Evolutionary conservation across 2,888 invertebrate genomes (phyloP).

Genomic region (Agrochola circellaris): DNA sequence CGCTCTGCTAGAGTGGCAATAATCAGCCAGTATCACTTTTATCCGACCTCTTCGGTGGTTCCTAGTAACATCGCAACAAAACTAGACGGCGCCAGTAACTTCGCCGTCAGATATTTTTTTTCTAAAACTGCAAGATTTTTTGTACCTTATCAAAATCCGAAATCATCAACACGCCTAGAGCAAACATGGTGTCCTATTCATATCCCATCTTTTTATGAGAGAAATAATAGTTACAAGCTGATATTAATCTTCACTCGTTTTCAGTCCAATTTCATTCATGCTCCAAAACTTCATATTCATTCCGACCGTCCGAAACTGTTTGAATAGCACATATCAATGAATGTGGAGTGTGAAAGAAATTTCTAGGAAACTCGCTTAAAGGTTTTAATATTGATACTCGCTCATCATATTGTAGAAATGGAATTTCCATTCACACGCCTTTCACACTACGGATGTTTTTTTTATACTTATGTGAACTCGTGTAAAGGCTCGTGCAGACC

Average conservation of each 20-base stretch:
- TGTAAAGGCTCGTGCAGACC: too few relatives aligned
- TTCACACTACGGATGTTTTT: background rate
- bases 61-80: too few relatives aligned
- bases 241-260: background rate
- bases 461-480: background rate
- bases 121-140: background rate
- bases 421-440: background rate
- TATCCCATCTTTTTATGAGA: background rate
- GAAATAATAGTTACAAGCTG: background rate
- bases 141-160: background rate
- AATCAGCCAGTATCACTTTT: too few relatives aligned
- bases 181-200: background rate
- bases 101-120: too few relatives aligned
- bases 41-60: too few relatives aligned
- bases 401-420: background rate
- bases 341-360: background rate
- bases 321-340: background rate
- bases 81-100: too few relatives aligned
- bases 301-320: slow-evolving; percentile 4
- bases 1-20: too few relatives aligned
- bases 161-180: background rate
- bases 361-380: slow-evolving; percentile 13
- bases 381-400: slow-evolving; percentile 3
- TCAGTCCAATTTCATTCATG: background rate
- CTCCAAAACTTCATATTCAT: background rate